Percentiles rank a stretch among this genome's conserved stretches.
These are phyloP conservation scores for Diploscapter pachys DNA, from an alignment of 1,140 invertebrate genomes.

Conservation along the genomic window DNA sequence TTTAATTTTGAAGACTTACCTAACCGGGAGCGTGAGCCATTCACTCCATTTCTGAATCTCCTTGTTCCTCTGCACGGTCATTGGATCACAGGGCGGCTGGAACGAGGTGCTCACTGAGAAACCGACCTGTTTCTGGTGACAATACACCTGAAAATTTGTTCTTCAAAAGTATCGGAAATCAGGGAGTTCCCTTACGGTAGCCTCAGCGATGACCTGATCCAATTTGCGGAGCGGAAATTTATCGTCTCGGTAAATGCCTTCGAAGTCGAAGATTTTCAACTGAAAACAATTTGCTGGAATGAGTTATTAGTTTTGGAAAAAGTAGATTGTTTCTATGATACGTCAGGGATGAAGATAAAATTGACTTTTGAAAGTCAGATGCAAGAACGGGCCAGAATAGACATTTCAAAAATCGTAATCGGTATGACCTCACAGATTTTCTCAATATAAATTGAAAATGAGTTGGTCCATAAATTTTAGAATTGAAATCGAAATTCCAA, in stretches of 20 bases:
- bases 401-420: too few relatives aligned
- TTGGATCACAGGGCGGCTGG: constrained; percentile 66
- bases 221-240: constrained; percentile 16
- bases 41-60: constrained; percentile 83
- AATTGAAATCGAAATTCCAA: neutral
- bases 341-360: too few relatives aligned
- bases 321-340: neutral
- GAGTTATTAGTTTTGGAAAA: neutral
- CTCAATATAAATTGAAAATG: too few relatives aligned
- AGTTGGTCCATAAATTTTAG: too few relatives aligned
- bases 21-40: constrained; percentile 86
- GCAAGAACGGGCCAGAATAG: too few relatives aligned
- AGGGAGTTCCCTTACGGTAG: constrained; percentile 4
- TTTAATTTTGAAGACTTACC: constrained; percentile 61
- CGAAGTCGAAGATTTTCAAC: constrained; percentile 34
- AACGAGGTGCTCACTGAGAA: constrained; percentile 85
- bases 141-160: constrained; percentile 74
- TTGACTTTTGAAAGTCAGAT: too few relatives aligned
- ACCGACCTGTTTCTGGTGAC: constrained; percentile 76
- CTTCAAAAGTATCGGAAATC: neutral
- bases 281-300: constrained; percentile 2
- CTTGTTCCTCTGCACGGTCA: constrained; percentile 9
- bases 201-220: constrained; percentile 20
- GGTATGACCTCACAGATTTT: too few relatives aligned
- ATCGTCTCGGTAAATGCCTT: constrained; percentile 73